Conservation (phyloP, 2,888 invertebrate genomes). For the Xestia xanthographa region DNA sequence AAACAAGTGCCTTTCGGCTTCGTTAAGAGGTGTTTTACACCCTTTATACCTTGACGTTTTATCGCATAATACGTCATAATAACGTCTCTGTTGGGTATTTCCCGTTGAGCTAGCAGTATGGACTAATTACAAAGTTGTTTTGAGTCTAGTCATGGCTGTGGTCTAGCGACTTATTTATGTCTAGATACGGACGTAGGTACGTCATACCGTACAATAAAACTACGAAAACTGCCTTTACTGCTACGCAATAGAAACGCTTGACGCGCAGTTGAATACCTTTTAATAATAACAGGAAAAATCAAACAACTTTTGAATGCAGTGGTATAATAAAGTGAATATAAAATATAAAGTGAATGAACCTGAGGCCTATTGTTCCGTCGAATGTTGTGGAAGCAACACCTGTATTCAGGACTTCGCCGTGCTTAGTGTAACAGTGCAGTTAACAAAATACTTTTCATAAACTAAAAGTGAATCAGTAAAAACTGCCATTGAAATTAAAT, state of each 20-base stretch:
- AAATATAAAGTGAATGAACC: no score
- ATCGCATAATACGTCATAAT: no score
- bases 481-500: not conserved
- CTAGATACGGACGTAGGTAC: not conserved
- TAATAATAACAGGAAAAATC: not conserved
- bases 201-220: not conserved
- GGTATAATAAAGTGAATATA: not conserved
- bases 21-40: no score
- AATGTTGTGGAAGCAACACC: not conserved
- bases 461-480: not conserved
- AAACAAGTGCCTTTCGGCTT: no score
- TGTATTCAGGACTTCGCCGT: not conserved
- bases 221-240: not conserved
- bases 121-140: not conserved
- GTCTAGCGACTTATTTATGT: not conserved
- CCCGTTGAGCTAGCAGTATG: not conserved
- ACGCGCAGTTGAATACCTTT: not conserved
- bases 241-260: not conserved
- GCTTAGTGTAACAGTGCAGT: not conserved
- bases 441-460: not conserved
- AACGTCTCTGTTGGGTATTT: not conserved
- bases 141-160: not conserved
- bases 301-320: not conserved
- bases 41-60: no score
- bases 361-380: not conserved